These are phyloP conservation scores for Leptinotarsa undecemlineata DNA, from an alignment of 1,140 invertebrate genomes.

Conservation along the genomic window DNA sequence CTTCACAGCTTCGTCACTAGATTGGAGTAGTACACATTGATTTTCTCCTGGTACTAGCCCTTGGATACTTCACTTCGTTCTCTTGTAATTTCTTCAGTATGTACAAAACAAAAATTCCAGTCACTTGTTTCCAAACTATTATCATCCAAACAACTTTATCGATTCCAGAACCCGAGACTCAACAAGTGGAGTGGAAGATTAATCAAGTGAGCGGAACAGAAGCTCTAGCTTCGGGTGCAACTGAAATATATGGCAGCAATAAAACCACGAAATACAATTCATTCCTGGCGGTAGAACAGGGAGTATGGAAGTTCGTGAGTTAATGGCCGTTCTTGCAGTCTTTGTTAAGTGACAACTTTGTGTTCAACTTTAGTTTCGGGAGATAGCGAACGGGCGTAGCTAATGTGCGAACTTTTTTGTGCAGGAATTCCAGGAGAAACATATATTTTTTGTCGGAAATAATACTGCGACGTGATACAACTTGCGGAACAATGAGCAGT, in stretches of 20 bases:
- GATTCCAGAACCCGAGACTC: constrained; percentile 11
- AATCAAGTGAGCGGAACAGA: constrained; percentile 27
- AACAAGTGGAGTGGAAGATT: constrained; percentile 29
- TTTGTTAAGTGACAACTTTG: constrained; percentile 26
- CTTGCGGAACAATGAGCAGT: neutral
- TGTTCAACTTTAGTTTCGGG: constrained; percentile 19
- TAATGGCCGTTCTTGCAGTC: constrained; percentile 28
- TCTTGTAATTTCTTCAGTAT: too few relatives aligned
- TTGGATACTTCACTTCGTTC: too few relatives aligned
- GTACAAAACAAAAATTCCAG: too few relatives aligned
- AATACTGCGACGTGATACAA: constrained; percentile 15
- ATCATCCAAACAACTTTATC: constrained; percentile 14
- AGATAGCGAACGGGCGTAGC: constrained; percentile 8
- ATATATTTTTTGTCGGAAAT: constrained; percentile 8
- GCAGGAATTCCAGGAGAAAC: neutral
- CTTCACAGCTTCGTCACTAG: too few relatives aligned
- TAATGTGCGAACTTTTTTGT: constrained; percentile 19
- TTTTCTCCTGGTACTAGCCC: too few relatives aligned
- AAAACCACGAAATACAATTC: constrained; percentile 28
- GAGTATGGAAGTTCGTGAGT: neutral
- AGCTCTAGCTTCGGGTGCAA: constrained; percentile 18
- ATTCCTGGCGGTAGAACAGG: constrained; percentile 20
- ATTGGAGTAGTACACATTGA: too few relatives aligned
- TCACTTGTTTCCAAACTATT: neutral
- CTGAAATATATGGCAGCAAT: constrained; percentile 29